A percentile compares a stretch with the other conserved stretches of the same genome.
These are phyloP conservation scores for Gambusia holbrooki DNA, from an alignment of 2,113 vertebrate genomes.

Conservation along the genomic window DNA sequence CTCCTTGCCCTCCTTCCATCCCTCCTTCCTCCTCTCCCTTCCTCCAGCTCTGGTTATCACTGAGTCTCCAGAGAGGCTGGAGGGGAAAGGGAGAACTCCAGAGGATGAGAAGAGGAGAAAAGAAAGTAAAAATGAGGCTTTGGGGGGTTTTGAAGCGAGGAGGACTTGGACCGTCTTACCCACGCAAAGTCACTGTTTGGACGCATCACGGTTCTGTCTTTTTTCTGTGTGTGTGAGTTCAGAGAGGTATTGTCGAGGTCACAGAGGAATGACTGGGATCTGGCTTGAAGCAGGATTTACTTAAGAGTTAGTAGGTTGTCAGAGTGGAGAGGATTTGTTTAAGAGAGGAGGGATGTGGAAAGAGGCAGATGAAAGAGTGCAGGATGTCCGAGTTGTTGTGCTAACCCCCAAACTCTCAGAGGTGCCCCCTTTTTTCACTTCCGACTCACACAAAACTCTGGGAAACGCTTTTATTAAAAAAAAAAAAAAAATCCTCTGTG, in stretches of 20 bases:
- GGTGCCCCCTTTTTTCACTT: constrained; percentile 41
- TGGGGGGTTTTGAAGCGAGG: constrained; percentile 39
- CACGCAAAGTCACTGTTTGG: constrained; percentile 62
- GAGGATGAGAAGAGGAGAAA: constrained; percentile 44
- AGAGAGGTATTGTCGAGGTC: constrained; percentile 42
- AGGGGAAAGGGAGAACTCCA: constrained; percentile 43
- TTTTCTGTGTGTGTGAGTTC: constrained; percentile 19
- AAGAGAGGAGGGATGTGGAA: constrained; percentile 61
- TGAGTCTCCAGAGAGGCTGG: constrained; percentile 69
- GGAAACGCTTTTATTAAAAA: constrained; percentile 30
- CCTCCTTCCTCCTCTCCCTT: constrained; percentile 70
- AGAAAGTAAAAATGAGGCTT: constrained; percentile 49
- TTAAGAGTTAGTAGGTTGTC: constrained; percentile 53
- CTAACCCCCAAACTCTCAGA: constrained; percentile 55
- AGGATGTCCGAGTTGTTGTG: constrained; percentile 67
- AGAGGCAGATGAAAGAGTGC: constrained; percentile 64
- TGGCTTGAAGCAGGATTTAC: constrained; percentile 56
- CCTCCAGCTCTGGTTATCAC: constrained; percentile 75
- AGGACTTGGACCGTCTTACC: constrained; percentile 66
- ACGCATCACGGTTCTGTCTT: constrained; percentile 41
- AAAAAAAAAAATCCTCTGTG: constrained; percentile 4
- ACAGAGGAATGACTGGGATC: constrained; percentile 29
- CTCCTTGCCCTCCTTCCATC: constrained; percentile 55
- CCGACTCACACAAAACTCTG: constrained; percentile 36
- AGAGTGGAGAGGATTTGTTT: constrained; percentile 66